Conservation (phyloP, 2,888 invertebrate genomes). For the Tachina lurida region DNA sequence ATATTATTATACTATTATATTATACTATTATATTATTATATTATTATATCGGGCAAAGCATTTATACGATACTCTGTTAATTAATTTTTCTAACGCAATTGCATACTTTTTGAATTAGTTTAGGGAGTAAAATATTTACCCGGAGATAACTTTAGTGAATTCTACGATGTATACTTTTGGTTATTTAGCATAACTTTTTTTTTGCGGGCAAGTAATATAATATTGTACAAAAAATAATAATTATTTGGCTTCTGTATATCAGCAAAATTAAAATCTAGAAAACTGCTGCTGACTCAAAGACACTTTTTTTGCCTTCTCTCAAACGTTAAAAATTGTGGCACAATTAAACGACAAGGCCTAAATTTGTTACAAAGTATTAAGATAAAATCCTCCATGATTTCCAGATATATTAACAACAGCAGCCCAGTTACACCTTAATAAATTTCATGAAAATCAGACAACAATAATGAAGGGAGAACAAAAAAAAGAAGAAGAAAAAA, state of each 20-base stretch:
- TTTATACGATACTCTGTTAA: too few species aligned
- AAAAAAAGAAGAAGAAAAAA: background rate
- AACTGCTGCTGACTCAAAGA: conserved; percentile 2
- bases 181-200: too few species aligned
- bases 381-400: conserved; percentile 9
- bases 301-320: background rate
- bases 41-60: too few species aligned
- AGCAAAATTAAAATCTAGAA: background rate
- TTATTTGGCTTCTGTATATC: background rate
- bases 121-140: too few species aligned
- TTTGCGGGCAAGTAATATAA: too few species aligned
- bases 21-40: too few species aligned
- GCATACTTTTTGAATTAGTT: too few species aligned
- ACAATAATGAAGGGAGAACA: background rate
- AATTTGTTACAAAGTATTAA: conserved; percentile 1
- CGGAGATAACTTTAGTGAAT: too few species aligned
- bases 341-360: background rate
- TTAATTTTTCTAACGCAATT: too few species aligned
- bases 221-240: background rate
- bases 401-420: background rate
- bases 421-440: conserved; percentile 1
- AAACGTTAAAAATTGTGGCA: too few species aligned
- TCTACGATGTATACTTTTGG: too few species aligned
- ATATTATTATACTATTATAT: too few species aligned
- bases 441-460: conserved; percentile 1